Conservation (phyloP, 2,888 invertebrate species). For the Sinodicranocentrus sp. region DNA sequence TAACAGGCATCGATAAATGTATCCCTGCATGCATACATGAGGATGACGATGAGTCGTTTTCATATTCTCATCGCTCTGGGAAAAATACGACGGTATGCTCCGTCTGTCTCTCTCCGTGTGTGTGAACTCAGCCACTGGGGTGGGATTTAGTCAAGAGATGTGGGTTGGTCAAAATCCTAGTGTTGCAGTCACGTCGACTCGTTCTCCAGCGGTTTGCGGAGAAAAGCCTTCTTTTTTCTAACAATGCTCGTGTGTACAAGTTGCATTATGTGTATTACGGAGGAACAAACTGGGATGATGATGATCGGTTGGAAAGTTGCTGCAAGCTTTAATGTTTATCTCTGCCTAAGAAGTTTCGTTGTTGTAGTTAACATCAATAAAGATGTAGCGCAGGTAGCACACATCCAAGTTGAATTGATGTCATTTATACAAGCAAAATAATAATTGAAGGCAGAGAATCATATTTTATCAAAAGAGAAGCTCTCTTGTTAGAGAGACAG, state of each 20-base stretch:
- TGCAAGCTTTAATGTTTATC: background rate
- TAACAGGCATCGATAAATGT: conserved; percentile 18
- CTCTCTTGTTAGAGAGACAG: too few species aligned
- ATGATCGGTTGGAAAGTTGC: background rate
- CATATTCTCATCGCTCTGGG: too few species aligned
- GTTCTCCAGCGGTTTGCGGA: conserved; percentile 62
- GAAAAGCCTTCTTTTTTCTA: conserved; percentile 57
- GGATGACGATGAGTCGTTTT: background rate
- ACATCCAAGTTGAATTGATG: too few species aligned
- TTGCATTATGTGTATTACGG: too few species aligned
- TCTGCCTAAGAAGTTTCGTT: too few species aligned
- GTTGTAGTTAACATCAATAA: too few species aligned
- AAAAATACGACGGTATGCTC: conserved; percentile 49
- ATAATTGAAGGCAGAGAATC: too few species aligned
- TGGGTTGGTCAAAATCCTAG: conserved; percentile 70
- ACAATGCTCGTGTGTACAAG: conserved; percentile 59
- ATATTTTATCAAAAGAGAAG: too few species aligned
- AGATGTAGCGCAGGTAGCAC: too few species aligned
- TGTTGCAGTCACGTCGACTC: conserved; percentile 71
- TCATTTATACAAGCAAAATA: too few species aligned
- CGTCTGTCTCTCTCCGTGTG: conserved; percentile 51
- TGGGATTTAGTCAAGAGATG: conserved; percentile 74
- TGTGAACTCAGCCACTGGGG: conserved; percentile 70
- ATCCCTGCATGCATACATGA: background rate
- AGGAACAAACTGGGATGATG: too few species aligned